Base-by-base conservation (phyloP, 2,113 vertebrate genomes). In the Chlorodrepanis virens region DNA sequence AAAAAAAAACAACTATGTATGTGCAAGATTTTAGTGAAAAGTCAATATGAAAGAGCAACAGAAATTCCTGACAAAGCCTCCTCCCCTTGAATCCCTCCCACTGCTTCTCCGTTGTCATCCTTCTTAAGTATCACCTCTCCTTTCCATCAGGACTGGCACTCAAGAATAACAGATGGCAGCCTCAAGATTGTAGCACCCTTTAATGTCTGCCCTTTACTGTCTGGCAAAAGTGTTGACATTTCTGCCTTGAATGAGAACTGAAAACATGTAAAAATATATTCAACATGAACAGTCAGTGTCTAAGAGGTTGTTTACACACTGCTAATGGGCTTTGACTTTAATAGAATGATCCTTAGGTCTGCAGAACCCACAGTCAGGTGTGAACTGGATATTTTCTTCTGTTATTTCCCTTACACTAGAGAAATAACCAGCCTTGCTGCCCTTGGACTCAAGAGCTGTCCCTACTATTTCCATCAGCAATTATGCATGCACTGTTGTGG, bases 171-270 rank as follows among this genome's bases (percentile, higher is more conserved):
- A 98, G 98, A 98, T 98, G 98, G 98, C 94, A 95, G 97, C 96
- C 97, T 97, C 96, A 98, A 98, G 97, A 97, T 97, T 98, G 97
- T 97, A 97, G 97, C 97, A 98, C 97, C 97, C 97, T 97, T 97
- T 97, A 97, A 97, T 97, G 97, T 98, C 97, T 97, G 97, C 97
- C 97, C 96, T 96, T 97, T 95, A 92, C 95, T 96, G 97, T 98
- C 97, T 98, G 96, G 97, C 97, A 98, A 98, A 98, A 98, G 97
- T 97, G 97, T 97, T 98, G 97, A 98, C 97, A 98, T 97, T 98
- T 97, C 97, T 98, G 97, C 97, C 97, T 98, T 97, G 96, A 98
- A 97, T 95, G 96, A 97, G 95, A 98, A 97, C 97, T 95, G 96
- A 97, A 98, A 98, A 96, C 98, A 96, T 98, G 98, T 97, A 97